Base-by-base conservation (phyloP, 2,888 invertebrate species). In the Sylvicola cinctus region DNA sequence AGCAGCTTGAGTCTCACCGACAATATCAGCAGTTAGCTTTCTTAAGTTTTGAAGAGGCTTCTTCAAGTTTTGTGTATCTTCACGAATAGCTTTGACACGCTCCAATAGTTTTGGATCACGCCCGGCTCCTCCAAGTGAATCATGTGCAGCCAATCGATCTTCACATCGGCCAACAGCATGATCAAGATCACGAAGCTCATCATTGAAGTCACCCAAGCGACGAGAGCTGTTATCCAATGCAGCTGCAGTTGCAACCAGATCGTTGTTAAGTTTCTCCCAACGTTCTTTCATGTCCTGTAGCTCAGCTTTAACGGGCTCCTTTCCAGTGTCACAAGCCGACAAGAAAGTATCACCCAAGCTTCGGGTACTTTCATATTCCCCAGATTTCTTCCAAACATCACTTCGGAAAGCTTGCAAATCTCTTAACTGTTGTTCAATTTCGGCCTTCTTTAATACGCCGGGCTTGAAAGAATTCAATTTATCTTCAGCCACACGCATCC, bases 201-300 rank as follows among this genome's bases (percentile, higher is more conserved):
- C 91, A 32, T 72, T 73, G 51, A 88, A 84, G 45, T 90, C 87
- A 34, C 75, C 72, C 36, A 91, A 62, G 43, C 78, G 74, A 36
- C 80, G 72, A 0, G 76, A 72, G 27, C 84, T 78, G 32, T 80
- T 80, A 56, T 93, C 91, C 35, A 59, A 49, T 39, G 55, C 56
- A 38, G 58, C 55, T 6, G 57, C 52, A 4, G 55, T 49, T 10
- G 48, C 45, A 37, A 54, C 48, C 5, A 56, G 44, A 65, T 76
- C 83, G 47, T 84, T 83, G 55, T 88, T 88, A 7, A 95, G 65
- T 46, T 72, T 72, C 48, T 93, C 88, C 93, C 93, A 93, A 43
- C 87, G 66, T 42, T 77, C 75, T 56, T 81, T 85, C 55, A 90
- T 70, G 43, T 69, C 68, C 43, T 75, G 69, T 4, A 93, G 61